These are phyloP conservation scores for Drosophila subquinaria DNA, from an alignment of 2,888 invertebrate species.

Conservation along the genomic window DNA sequence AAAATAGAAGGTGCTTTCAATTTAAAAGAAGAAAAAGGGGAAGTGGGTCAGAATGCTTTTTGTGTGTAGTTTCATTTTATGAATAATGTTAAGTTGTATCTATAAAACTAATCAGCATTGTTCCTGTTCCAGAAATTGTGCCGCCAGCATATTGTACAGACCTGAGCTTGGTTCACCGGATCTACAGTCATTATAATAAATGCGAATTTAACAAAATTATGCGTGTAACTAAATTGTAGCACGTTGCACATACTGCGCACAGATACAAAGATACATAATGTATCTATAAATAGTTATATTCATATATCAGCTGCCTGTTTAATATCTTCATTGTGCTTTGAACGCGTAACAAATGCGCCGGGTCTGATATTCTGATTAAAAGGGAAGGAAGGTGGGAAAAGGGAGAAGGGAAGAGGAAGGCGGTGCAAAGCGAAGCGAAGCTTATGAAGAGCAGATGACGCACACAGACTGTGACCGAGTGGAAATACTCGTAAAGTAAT, in stretches of 20 bases:
- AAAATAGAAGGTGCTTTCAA: not conserved
- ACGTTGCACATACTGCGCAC: constrained; percentile 25
- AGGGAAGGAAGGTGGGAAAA: too few relatives aligned
- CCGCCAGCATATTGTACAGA: constrained; percentile 30
- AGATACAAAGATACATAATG: constrained; percentile 21
- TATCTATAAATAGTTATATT: constrained; percentile 24
- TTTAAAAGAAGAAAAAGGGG: not conserved
- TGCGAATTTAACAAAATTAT: constrained; percentile 78
- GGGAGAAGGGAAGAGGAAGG: constrained; percentile 6
- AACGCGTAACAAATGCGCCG: constrained; percentile 59
- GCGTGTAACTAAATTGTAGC: constrained; percentile 73
- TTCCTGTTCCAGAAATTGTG: constrained; percentile 16
- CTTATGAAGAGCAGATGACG: constrained; percentile 61
- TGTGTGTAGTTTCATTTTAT: not conserved
- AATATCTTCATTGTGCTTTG: constrained; percentile 70
- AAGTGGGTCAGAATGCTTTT: constrained; percentile 1
- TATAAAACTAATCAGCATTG: constrained; percentile 50
- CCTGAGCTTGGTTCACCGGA: constrained; percentile 49
- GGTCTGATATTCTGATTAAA: constrained; percentile 11
- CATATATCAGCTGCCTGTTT: constrained; percentile 50
- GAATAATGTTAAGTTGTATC: constrained; percentile 26
- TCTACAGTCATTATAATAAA: constrained; percentile 75
- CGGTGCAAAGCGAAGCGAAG: constrained; percentile 26
- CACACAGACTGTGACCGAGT: constrained; percentile 50
- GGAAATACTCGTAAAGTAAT: constrained; percentile 72